Base-by-base conservation (phyloP, 2,113 vertebrate genomes). In the Catharus fuscescens region DNA sequence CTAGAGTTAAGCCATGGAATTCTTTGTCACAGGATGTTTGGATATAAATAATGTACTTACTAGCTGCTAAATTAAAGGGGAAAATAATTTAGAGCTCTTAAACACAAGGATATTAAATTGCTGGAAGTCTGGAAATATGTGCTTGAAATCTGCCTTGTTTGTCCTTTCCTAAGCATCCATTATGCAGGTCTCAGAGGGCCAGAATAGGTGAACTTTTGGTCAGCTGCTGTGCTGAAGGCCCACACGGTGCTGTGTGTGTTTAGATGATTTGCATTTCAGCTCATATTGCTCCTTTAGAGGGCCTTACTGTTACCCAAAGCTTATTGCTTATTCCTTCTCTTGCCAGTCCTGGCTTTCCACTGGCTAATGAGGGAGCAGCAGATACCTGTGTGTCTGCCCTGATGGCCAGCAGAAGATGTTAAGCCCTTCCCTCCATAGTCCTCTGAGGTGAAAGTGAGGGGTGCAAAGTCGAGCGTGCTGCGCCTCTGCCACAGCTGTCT, bases 381-480 rank as follows among this genome's bases (percentile, higher is more conserved):
- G 47, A 29, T 70, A 79, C 8, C 50, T 5, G 0, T 40, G 25
- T 54, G 38, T 44, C 50, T 80, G 42, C 23, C 36, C 34, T 54
- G 56, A 50, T 4, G 10, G 24, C 17, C 87, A 84, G 5, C n/a
- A 60, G 65, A 48, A 76, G 18, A 40, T 60, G 76, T 62, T 66
- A 86, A 78, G 38, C 23, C 44, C 61, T 79, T 61, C 9, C 38
- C 4, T 5, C n/a, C 2, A 1, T 13, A 36, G 53, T 56, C 31
- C 36, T 71, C 60, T n/a, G 45, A 74, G 61, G 50, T 23, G 19
- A 70, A 80, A 69, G 53, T 2, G 6, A 71, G 40, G 57, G 47
- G 20, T 42, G 44, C 2, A 1, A 72, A 90, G 67, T 9, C 0
- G 1, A 79, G 29, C 0, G 0, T 56, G 50, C 44, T 87, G 44